A percentile compares a stretch with the other conserved stretches of the same genome.
phyloP scores from a whole-genome alignment of 2,888 invertebrate genomes.

The Maniola hyperantus region DNA sequence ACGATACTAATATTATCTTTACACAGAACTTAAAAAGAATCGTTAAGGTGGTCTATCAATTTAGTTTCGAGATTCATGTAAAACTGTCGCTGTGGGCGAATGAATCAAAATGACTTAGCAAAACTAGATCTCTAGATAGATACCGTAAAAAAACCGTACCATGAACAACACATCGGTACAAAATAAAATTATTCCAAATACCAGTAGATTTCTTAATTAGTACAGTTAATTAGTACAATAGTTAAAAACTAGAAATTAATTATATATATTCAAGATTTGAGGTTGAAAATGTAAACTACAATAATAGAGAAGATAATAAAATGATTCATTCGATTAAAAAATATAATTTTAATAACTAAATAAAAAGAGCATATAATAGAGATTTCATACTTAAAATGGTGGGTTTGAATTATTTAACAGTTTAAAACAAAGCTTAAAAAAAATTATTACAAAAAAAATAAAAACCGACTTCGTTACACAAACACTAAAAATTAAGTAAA shows the following conservation, averaged over 20 bases:
- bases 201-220: no score
- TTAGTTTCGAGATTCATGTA: background rate
- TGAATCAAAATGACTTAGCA: background rate
- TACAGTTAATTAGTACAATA: no score
- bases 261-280: no score
- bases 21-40: background rate
- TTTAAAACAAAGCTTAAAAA: background rate
- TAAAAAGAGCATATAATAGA: background rate
- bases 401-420: conserved; percentile 12
- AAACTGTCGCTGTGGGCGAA: background rate
- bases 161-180: no score
- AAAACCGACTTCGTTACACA: background rate
- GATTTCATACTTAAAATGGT: conserved; percentile 11
- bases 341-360: background rate
- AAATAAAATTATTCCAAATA: no score
- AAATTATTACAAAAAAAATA: no score
- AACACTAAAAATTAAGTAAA: no score
- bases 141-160: no score
- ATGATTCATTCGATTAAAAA: background rate
- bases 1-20: background rate
- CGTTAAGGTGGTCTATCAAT: background rate
- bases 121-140: no score
- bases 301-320: background rate
- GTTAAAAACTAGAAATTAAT: no score
- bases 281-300: background rate